Conservation (phyloP, 2,797 vertebrate genomes). For the Mionectes olivaceus region DNA sequence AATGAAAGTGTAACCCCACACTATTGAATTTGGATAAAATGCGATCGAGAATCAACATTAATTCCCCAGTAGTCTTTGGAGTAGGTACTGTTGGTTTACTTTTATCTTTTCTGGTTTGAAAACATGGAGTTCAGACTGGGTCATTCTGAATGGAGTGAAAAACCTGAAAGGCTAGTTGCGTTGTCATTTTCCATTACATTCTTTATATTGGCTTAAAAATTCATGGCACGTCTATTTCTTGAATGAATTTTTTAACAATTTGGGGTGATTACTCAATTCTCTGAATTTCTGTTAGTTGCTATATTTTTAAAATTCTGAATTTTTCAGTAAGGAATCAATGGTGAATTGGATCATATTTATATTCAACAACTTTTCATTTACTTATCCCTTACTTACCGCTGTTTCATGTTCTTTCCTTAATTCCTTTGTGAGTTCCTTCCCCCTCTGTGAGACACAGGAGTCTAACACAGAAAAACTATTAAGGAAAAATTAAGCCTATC, state of each 20-base stretch:
- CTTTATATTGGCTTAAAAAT: neutral
- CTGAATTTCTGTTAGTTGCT: neutral
- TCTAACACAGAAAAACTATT: neutral
- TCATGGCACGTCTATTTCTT: neutral
- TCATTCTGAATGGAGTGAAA: neutral
- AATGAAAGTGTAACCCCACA: slow-evolving; percentile 32
- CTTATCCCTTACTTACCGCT: neutral
- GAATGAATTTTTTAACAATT: neutral
- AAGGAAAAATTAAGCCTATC: neutral
- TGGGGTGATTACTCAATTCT: neutral
- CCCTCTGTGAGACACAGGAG: neutral
- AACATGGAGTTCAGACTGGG: neutral
- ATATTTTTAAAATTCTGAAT: neutral
- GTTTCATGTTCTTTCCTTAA: neutral
- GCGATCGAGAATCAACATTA: neutral
- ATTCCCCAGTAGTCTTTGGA: neutral
- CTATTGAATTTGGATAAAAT: slow-evolving; percentile 16
- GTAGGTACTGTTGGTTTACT: neutral
- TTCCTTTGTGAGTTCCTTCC: neutral
- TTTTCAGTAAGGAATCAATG: neutral
- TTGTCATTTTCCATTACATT: neutral
- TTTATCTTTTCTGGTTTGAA: neutral
- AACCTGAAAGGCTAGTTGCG: neutral
- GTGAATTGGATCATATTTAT: neutral
- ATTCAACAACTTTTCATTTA: neutral